Evolutionary conservation across 2,888 invertebrate genomes (phyloP).

Genomic region (Parnassius mnemosyne): DNA sequence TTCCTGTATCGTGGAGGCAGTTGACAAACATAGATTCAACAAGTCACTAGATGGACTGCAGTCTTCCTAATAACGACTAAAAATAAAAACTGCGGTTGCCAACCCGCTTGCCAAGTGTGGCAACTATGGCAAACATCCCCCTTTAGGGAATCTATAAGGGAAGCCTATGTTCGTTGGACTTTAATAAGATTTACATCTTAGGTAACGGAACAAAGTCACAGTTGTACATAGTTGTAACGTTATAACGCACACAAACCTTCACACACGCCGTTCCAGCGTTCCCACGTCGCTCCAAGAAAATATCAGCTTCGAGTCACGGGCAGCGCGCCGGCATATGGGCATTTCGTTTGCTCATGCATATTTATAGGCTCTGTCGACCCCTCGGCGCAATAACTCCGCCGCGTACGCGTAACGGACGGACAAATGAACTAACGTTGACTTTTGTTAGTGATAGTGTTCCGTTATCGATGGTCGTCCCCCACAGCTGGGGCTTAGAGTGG

Average conservation of each 20-base stretch:
- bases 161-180: too few species aligned
- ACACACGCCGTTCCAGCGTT: constrained; percentile 20
- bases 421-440: constrained; percentile 44
- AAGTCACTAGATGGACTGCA: too few species aligned
- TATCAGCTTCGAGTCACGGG: constrained; percentile 28
- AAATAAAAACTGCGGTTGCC: too few species aligned
- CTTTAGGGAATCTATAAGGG: too few species aligned
- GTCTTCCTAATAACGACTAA: too few species aligned
- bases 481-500: background rate
- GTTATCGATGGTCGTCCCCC: background rate
- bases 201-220: too few species aligned
- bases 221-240: too few species aligned
- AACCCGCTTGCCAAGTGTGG: too few species aligned
- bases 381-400: constrained; percentile 19
- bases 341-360: constrained; percentile 45
- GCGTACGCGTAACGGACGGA: constrained; percentile 35
- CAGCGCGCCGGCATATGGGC: constrained; percentile 37
- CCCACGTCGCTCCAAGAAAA: constrained; percentile 38
- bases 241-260: background rate
- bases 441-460: constrained; percentile 36
- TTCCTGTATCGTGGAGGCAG: too few species aligned
- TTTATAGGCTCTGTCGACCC: constrained; percentile 34
- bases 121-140: too few species aligned
- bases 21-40: too few species aligned
- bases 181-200: too few species aligned